Base-by-base conservation (phyloP, 2,797 vertebrate species). In the Hephaestus fuliginosus region DNA sequence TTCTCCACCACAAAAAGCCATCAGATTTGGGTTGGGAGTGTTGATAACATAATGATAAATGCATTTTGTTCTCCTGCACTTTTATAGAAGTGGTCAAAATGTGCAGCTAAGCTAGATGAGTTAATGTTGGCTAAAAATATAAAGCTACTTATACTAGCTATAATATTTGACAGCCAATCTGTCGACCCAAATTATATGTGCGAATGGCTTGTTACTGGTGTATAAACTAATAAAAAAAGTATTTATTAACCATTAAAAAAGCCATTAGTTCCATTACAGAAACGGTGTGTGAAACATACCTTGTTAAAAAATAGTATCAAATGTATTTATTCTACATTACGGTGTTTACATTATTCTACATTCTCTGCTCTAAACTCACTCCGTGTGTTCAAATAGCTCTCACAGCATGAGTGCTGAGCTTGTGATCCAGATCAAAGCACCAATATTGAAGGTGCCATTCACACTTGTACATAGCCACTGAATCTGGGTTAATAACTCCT, bases 361-460 rank as follows among this genome's bases (percentile, higher is more conserved):
- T 51, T 60, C 11, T 61, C 53, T 56, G 6, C 70, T 79, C 52
- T 63, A 9, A 74, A 82, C 48, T 74, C 63, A 13, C 56, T 7
- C 22, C 18, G 49, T 25, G 64, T 83, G 68, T 83, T 83, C 78
- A 83, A 82, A 86, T 86, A 90, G n/a, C 74, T 36, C 3, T 66
- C 75, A 25, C 83, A 89, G 90, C 70, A 65, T 68, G 84, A 84
- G 76, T 8, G 55, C 76, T 44, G 77, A 74, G 75, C 61, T 89
- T 70, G 53, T 66, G 76, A 81, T 89, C 78, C 74, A 76, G 71
- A 83, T 87, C 76, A 83, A 87, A 76, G 63, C 18, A 10, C 14
- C 41, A 55, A 75, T 84, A 86, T 89, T 91, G 86, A 90, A 87
- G 44, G 74, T 67, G 76, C 57, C 75, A 70, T 39, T 83, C 80